Conservation (phyloP, 2,797 vertebrate genomes). For the Tympanoctomys barrerae region DNA sequence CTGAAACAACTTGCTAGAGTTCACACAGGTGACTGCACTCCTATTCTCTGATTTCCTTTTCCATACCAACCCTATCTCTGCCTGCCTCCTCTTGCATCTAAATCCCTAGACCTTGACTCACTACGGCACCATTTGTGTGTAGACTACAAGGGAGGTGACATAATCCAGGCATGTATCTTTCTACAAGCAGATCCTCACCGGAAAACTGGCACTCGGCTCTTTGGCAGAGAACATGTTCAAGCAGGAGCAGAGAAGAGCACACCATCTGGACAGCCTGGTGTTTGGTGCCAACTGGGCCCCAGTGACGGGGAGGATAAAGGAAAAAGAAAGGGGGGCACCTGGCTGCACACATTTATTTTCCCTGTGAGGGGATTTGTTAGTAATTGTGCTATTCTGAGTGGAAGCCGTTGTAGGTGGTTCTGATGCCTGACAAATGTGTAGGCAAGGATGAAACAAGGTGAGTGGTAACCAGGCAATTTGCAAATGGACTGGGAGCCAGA, state of each 20-base stretch:
- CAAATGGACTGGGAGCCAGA: constrained; percentile 62
- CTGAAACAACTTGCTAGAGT: neutral
- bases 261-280: constrained; percentile 86
- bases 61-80: neutral
- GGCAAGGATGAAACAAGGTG: constrained; percentile 75
- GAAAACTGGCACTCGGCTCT: constrained; percentile 81
- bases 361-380: constrained; percentile 67
- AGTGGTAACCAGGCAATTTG: constrained; percentile 66
- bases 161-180: constrained; percentile 79
- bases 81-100: neutral
- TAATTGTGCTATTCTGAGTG: constrained; percentile 51
- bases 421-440: constrained; percentile 71
- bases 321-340: constrained; percentile 62
- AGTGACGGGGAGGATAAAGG: constrained; percentile 68
- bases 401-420: constrained; percentile 69
- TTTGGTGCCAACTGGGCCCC: constrained; percentile 80
- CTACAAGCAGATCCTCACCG: constrained; percentile 83
- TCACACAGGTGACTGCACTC: neutral
- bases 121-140: neutral
- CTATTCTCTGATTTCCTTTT: neutral
- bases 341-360: constrained; percentile 72
- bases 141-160: constrained; percentile 56
- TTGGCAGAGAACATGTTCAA: constrained; percentile 81
- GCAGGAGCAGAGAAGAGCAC: constrained; percentile 83
- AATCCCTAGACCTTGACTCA: neutral